A percentile compares a stretch with the other conserved stretches of the same genome.
Conservation (phyloP, 2,888 invertebrate genomes). For the Calameuta idolon region DNA sequence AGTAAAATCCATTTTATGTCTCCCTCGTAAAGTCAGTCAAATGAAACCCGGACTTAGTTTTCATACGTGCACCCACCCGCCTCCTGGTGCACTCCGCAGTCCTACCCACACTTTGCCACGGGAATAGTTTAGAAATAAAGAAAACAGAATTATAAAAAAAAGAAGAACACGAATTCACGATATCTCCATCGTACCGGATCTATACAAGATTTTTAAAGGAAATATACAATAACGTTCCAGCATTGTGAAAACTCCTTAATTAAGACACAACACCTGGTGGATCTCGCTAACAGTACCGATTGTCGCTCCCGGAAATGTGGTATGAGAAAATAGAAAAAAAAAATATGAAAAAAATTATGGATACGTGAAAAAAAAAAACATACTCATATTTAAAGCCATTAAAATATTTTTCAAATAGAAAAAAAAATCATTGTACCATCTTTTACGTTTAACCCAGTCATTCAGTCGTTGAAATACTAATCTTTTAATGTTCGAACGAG, state of each 20-base stretch:
- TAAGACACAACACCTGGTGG: background rate
- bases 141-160: background rate
- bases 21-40: constrained; percentile 65
- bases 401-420: background rate
- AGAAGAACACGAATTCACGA: background rate
- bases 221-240: background rate
- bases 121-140: background rate
- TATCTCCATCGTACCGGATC: background rate
- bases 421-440: background rate
- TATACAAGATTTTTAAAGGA: background rate
- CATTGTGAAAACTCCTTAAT: background rate
- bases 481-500: constrained; percentile 11
- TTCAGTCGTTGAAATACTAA: constrained; percentile 11
- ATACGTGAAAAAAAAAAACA: background rate
- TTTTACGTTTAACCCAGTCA: background rate
- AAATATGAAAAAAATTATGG: background rate
- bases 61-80: constrained; percentile 57
- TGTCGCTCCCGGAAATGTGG: background rate
- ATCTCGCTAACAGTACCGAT: background rate
- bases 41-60: constrained; percentile 66
- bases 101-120: constrained; percentile 17
- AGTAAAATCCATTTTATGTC: constrained; percentile 66
- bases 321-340: background rate
- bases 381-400: background rate
- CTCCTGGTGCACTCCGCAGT: constrained; percentile 25